Percentiles rank a stretch among this genome's conserved stretches.
These are phyloP conservation scores for Aricia artaxerxes DNA, from an alignment of 2,888 invertebrate genomes.

Conservation along the genomic window DNA sequence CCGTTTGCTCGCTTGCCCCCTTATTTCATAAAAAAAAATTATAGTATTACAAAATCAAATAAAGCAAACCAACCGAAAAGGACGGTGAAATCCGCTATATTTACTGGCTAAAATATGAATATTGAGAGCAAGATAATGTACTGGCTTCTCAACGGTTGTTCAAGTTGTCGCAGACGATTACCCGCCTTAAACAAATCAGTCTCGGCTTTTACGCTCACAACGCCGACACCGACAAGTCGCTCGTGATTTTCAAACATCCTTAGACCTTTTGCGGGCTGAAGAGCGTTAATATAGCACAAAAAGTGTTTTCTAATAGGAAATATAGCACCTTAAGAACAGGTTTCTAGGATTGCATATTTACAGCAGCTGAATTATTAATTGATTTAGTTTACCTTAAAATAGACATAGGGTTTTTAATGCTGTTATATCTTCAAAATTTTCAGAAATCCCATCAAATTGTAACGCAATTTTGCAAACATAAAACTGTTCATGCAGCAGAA, in stretches of 20 bases:
- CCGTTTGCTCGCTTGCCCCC: no score
- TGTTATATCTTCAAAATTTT: not conserved
- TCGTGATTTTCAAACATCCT: not conserved
- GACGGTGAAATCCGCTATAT: not conserved
- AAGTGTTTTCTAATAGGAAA: not conserved
- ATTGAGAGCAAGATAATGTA: constrained; percentile 13
- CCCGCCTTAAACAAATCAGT: constrained; percentile 25
- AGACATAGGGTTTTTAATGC: not conserved
- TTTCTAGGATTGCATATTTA: no score
- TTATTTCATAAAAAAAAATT: no score
- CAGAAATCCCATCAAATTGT: no score
- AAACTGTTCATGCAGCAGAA: not conserved
- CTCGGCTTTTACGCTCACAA: constrained; percentile 27
- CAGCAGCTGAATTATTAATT: not conserved
- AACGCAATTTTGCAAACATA: not conserved
- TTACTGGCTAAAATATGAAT: not conserved
- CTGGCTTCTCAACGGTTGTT: constrained; percentile 19
- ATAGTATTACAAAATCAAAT: not conserved
- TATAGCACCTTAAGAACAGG: not conserved
- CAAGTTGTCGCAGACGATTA: constrained; percentile 29
- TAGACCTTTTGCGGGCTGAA: not conserved
- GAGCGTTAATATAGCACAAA: not conserved
- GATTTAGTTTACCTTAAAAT: not conserved
- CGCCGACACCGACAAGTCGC: constrained; percentile 6
- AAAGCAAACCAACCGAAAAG: not conserved